Percentiles rank a stretch among this genome's conserved stretches.
Conservation (phyloP, 2,113 vertebrate species). For the Hemichromis elongatus region DNA sequence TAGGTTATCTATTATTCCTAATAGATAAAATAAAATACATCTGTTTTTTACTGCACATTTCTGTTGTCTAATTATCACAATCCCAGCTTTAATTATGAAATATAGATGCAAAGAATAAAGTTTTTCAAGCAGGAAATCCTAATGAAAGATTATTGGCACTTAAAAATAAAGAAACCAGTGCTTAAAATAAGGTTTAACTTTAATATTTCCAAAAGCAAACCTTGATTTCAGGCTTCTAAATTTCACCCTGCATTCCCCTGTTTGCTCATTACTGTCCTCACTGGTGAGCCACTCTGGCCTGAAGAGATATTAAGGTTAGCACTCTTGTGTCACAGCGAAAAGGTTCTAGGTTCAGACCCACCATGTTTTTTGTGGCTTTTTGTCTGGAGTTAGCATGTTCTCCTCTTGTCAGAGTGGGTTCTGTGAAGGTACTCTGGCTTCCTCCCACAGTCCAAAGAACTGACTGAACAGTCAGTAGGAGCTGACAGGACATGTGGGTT, state of each 20-base stretch:
- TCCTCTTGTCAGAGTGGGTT: neutral
- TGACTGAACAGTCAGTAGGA: slow-evolving; percentile 44
- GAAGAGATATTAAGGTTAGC: neutral
- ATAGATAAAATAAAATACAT: neutral
- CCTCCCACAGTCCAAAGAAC: slow-evolving; percentile 62
- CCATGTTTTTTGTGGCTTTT: too few species aligned
- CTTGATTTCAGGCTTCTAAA: neutral
- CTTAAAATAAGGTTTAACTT: neutral
- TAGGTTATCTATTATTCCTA: neutral
- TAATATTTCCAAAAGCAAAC: neutral
- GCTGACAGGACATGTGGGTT: slow-evolving; percentile 26
- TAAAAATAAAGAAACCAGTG: neutral
- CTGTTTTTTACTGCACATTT: neutral
- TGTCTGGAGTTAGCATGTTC: too few species aligned
- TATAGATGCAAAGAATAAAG: neutral
- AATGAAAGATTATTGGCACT: neutral
- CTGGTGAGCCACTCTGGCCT: slow-evolving; percentile 41
- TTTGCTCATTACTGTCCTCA: slow-evolving; percentile 1
- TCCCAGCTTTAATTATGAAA: neutral
- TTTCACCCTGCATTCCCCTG: slow-evolving; percentile 60
- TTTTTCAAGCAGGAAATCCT: neutral
- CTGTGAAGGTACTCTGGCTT: slow-evolving; percentile 54
- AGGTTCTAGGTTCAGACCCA: neutral
- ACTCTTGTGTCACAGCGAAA: neutral
- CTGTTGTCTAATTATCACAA: neutral